Conservation (phyloP, 2,113 vertebrate genomes). For the Psittacara wagleri region DNA sequence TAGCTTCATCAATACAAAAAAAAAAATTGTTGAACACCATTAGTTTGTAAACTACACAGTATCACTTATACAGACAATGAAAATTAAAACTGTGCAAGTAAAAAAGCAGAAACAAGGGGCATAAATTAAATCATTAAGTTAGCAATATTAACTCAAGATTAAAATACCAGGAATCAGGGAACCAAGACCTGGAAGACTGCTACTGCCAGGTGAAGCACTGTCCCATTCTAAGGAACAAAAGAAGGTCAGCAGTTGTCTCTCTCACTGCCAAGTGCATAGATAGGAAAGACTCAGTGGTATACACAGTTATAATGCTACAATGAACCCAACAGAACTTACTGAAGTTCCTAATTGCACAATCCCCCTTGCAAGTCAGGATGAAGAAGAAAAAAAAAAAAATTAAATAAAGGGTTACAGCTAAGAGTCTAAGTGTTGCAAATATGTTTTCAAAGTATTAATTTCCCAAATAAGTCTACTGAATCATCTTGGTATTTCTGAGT, state of each 20-base stretch:
- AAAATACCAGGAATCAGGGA: neutral
- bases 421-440: neutral
- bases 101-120: neutral
- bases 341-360: neutral
- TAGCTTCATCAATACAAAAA: neutral
- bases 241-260: neutral
- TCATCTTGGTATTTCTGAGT: neutral
- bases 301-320: neutral
- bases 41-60: neutral
- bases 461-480: neutral
- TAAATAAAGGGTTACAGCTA: neutral
- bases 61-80: neutral
- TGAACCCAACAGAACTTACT: neutral
- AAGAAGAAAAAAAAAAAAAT: neutral
- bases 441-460: neutral
- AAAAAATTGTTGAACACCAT: neutral
- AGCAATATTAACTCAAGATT: neutral
- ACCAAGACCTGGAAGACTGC: neutral
- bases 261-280: fast-evolving
- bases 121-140: neutral
- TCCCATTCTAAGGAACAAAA: neutral
- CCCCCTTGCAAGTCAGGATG: neutral
- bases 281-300: neutral
- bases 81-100: neutral
- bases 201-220: neutral